phyloP scores from a whole-genome alignment of 2,888 invertebrate genomes.

The Kuschelorhynchus macadamiae region DNA sequence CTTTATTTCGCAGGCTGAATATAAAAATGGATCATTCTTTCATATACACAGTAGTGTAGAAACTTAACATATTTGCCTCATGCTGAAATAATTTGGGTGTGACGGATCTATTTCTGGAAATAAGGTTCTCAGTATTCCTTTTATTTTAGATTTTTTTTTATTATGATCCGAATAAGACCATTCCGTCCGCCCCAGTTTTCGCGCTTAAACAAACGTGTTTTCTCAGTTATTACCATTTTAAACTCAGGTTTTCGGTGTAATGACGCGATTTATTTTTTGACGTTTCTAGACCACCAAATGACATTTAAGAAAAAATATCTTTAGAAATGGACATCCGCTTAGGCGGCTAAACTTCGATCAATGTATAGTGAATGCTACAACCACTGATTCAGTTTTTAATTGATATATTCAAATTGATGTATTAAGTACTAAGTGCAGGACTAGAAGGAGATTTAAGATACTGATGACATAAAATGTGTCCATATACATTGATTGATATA shows the following conservation, averaged over 20 bases:
- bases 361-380: no score
- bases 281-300: slow-evolving; percentile 11
- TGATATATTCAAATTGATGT: no score
- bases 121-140: neutral
- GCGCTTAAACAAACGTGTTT: slow-evolving; percentile 11
- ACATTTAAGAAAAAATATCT: neutral
- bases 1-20: no score
- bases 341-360: no score
- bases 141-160: no score
- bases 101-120: neutral
- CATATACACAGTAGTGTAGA: neutral
- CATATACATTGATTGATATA: no score
- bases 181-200: slow-evolving; percentile 7
- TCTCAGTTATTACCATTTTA: slow-evolving; percentile 29
- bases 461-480: no score
- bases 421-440: no score
- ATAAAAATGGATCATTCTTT: no score
- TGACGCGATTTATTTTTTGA: slow-evolving; percentile 6
- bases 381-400: no score
- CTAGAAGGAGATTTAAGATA: no score
- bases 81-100: slow-evolving; percentile 7
- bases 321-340: neutral
- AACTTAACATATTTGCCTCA: slow-evolving; percentile 4
- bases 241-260: slow-evolving; percentile 37
- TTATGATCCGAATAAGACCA: neutral